Evolutionary conservation across 2,888 invertebrate species (phyloP).

Genomic region (Lucinisca nassula): DNA sequence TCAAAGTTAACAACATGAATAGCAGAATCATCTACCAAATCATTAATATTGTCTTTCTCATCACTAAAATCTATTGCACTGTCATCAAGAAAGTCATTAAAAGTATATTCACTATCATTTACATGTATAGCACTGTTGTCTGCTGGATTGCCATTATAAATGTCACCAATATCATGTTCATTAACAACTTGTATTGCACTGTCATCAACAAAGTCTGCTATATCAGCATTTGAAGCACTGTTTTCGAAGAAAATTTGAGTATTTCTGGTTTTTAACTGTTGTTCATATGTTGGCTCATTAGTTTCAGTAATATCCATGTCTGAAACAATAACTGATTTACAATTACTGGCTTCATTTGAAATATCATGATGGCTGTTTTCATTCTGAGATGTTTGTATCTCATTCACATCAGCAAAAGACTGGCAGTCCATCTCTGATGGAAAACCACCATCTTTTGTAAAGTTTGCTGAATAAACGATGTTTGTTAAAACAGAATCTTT

Average conservation of each 20-base stretch:
- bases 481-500: too few relatives aligned
- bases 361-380: background rate
- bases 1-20: background rate
- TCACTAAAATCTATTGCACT: too few relatives aligned
- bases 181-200: background rate
- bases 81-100: too few relatives aligned
- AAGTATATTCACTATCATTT: too few relatives aligned
- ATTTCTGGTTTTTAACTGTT: background rate
- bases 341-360: too few relatives aligned
- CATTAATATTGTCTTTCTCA: background rate
- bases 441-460: background rate
- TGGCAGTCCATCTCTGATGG: constrained; percentile 1
- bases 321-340: background rate
- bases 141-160: too few relatives aligned
- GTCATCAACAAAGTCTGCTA: background rate
- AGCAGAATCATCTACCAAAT: background rate
- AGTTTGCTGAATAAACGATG: background rate
- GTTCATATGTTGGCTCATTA: background rate
- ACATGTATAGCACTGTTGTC: too few relatives aligned
- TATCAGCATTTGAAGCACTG: background rate
- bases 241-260: background rate
- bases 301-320: background rate
- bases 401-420: background rate
- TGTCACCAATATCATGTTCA: too few relatives aligned
- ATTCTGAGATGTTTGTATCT: background rate